Conservation (phyloP, 1,140 invertebrate genomes). For the Berghia stephanieae region DNA sequence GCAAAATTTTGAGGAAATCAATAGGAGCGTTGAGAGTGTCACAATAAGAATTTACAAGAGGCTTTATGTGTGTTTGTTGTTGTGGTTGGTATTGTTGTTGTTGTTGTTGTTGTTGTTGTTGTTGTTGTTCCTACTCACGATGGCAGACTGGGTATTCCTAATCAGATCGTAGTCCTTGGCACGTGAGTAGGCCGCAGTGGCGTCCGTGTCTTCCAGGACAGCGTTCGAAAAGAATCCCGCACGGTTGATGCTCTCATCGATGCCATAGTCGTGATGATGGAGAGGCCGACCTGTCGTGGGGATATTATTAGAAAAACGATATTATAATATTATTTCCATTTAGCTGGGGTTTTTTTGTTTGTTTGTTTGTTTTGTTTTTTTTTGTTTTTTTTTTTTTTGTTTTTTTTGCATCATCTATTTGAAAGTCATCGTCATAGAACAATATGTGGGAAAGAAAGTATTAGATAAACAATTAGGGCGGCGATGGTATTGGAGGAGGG, state of each 20-base stretch:
- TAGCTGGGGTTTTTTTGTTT: not conserved
- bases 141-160: slow-evolving; percentile 23
- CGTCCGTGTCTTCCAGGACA: slow-evolving; percentile 28
- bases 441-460: no score
- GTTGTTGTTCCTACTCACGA: slow-evolving; percentile 21
- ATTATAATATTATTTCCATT: not conserved
- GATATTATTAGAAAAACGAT: not conserved
- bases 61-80: no score
- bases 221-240: slow-evolving; percentile 30
- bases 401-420: not conserved
- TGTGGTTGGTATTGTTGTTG: not conserved
- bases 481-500: slow-evolving; percentile 31
- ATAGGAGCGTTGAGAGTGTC: no score
- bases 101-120: not conserved
- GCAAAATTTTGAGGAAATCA: no score
- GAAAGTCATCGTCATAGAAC: no score
- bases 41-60: no score
- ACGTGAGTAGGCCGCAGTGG: slow-evolving; percentile 13
- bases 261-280: slow-evolving; percentile 28
- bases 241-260: slow-evolving; percentile 29
- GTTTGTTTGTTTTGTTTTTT: not conserved
- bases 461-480: no score
- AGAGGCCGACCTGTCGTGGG: not conserved
- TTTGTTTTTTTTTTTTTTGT: not conserved
- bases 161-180: slow-evolving; percentile 24